Percentiles rank a stretch among this genome's conserved stretches.
Evolutionary conservation across 2,797 vertebrate species (phyloP).

Genomic region (Sparus aurata): DNA sequence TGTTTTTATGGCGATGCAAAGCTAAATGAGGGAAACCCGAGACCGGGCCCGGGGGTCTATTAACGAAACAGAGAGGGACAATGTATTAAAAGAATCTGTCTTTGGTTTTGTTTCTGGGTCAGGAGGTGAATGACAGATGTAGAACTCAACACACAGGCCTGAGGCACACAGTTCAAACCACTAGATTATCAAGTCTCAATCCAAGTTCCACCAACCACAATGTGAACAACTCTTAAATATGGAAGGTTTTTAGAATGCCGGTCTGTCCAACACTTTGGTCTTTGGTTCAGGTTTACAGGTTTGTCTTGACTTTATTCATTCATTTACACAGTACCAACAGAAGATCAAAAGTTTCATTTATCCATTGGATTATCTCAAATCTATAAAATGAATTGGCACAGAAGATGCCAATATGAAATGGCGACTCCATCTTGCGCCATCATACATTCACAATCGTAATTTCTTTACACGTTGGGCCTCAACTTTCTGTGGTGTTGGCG

Average conservation of each 20-base stretch:
- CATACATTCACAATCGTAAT: background rate
- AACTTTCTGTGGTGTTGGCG: background rate
- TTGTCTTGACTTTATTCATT: background rate
- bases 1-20: constrained; percentile 55
- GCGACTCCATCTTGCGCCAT: too few species aligned
- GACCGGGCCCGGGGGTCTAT: constrained; percentile 55
- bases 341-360: background rate
- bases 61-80: constrained; percentile 36
- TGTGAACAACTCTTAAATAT: background rate
- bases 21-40: constrained; percentile 57
- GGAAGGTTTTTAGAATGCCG: background rate
- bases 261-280: background rate
- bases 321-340: background rate
- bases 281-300: background rate
- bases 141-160: background rate
- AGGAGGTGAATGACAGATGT: constrained; percentile 1
- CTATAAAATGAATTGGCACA: too few species aligned
- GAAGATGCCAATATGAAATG: too few species aligned
- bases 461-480: background rate
- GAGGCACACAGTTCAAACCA: background rate
- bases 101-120: constrained; percentile 30
- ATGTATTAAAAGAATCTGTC: constrained; percentile 13
- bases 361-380: background rate
- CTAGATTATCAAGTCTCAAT: background rate
- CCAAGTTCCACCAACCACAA: background rate